A percentile compares a stretch with the other conserved stretches of the same genome.
Conservation (phyloP, 1,140 invertebrate species). For the Anagrus nilaparvatae region DNA sequence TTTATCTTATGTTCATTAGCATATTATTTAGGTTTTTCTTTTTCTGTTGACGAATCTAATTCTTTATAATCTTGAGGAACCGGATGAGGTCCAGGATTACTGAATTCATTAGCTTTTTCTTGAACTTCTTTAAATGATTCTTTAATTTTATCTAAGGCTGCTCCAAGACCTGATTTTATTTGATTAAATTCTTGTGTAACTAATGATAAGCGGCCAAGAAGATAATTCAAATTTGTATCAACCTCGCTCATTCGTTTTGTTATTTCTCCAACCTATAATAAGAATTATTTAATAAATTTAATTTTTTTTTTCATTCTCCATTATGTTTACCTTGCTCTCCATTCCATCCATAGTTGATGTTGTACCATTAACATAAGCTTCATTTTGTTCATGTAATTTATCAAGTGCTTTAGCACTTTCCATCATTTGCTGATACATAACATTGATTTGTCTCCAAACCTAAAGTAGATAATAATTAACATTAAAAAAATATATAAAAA, state of each 20-base stretch:
- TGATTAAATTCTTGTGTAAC: constrained; percentile 79
- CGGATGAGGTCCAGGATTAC: constrained; percentile 31
- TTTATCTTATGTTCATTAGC: no score
- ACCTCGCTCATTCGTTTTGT: constrained; percentile 72
- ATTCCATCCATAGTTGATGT: constrained; percentile 68
- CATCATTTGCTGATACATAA: constrained; percentile 76
- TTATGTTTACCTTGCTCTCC: constrained; percentile 56
- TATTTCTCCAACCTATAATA: constrained; percentile 55
- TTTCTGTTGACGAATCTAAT: constrained; percentile 19
- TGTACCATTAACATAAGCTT: constrained; percentile 73
- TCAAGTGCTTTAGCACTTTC: constrained; percentile 64
- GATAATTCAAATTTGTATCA: constrained; percentile 74
- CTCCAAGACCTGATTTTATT: constrained; percentile 64
- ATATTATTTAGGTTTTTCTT: constrained; percentile 10
- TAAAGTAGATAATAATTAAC: constrained; percentile 16
- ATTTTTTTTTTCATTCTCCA: constrained; percentile 1
- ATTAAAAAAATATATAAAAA: neutral
- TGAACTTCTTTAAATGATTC: constrained; percentile 57
- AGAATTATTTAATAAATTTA: neutral
- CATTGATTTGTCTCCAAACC: constrained; percentile 79
- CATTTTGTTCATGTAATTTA: constrained; percentile 67
- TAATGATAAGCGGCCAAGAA: constrained; percentile 67
- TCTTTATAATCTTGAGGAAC: constrained; percentile 34
- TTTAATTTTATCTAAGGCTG: constrained; percentile 61
- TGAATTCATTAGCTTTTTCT: constrained; percentile 42